A percentile compares a stretch with the other conserved stretches of the same genome.
These are phyloP conservation scores for Myotis yumanensis DNA, from an alignment of 2,113 vertebrate species.

Conservation along the genomic window DNA sequence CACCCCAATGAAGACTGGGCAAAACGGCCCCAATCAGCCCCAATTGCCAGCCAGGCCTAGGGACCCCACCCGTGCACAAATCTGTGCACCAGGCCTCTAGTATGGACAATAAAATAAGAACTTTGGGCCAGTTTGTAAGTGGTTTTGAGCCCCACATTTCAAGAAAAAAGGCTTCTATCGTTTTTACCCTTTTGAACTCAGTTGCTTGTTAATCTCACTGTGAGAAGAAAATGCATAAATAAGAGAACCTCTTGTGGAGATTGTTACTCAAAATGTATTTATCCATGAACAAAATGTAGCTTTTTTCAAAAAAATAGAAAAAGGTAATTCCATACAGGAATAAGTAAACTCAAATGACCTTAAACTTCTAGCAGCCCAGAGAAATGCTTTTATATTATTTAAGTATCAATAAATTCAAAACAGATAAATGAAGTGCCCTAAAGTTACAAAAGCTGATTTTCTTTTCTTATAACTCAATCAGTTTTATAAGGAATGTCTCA, in stretches of 20 bases:
- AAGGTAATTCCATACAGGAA: not conserved
- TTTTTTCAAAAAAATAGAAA: too few relatives aligned
- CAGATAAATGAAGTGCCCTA: not conserved
- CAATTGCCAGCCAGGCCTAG: too few relatives aligned
- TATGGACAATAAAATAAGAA: not conserved
- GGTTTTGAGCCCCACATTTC: not conserved
- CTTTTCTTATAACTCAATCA: not conserved
- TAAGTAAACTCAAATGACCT: conserved; percentile 14
- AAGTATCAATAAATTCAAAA: not conserved
- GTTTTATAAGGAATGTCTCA: not conserved
- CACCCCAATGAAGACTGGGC: too few relatives aligned
- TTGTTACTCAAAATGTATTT: not conserved
- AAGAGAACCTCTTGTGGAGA: not conserved
- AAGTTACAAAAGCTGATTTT: conserved; percentile 4
- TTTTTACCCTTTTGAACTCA: not conserved
- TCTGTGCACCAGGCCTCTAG: too few relatives aligned
- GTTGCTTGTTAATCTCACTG: not conserved
- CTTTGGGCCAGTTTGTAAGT: not conserved
- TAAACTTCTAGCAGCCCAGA: not conserved
- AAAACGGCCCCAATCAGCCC: too few relatives aligned
- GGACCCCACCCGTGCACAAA: too few relatives aligned
- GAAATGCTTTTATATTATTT: not conserved
- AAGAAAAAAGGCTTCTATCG: not conserved
- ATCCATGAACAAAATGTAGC: not conserved
- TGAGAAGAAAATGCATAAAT: not conserved